Conservation (phyloP, 2,113 vertebrate species). For the Leuciscus idus region DNA sequence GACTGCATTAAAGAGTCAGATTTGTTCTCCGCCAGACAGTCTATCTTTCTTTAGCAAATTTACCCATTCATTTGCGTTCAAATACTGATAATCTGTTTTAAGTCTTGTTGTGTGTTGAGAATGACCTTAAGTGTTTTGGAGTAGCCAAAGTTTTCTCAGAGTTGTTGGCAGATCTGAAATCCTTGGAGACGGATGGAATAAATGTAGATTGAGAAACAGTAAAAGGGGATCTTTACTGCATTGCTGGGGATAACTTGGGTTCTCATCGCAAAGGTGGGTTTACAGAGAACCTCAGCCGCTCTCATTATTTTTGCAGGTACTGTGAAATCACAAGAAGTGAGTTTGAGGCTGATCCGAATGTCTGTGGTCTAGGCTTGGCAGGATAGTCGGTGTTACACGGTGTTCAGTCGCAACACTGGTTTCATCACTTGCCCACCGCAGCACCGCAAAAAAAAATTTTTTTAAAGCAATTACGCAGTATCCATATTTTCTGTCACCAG, state of each 20-base stretch:
- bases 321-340: conserved; percentile 48
- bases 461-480: too few relatives aligned
- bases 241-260: conserved; percentile 45
- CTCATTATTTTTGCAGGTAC: conserved; percentile 50
- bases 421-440: too few relatives aligned
- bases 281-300: conserved; percentile 45
- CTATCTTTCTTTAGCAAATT: conserved; percentile 45
- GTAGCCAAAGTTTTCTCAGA: conserved; percentile 48
- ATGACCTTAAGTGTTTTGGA: conserved; percentile 50
- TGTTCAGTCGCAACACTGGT: too few relatives aligned
- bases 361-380: too few relatives aligned
- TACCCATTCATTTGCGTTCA: conserved; percentile 42
- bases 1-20: conserved; percentile 55
- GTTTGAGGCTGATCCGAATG: not conserved
- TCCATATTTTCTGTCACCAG: too few relatives aligned
- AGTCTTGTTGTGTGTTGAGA: conserved; percentile 50
- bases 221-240: conserved; percentile 45
- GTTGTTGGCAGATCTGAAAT: conserved; percentile 51
- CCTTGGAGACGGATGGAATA: conserved; percentile 51
- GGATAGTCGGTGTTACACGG: too few relatives aligned
- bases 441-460: too few relatives aligned
- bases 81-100: conserved; percentile 49
- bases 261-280: not conserved
- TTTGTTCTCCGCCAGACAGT: conserved; percentile 56
- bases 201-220: conserved; percentile 44